Conservation (phyloP, 64 coral and sea anemone species). For the Montipora cactus region DNA sequence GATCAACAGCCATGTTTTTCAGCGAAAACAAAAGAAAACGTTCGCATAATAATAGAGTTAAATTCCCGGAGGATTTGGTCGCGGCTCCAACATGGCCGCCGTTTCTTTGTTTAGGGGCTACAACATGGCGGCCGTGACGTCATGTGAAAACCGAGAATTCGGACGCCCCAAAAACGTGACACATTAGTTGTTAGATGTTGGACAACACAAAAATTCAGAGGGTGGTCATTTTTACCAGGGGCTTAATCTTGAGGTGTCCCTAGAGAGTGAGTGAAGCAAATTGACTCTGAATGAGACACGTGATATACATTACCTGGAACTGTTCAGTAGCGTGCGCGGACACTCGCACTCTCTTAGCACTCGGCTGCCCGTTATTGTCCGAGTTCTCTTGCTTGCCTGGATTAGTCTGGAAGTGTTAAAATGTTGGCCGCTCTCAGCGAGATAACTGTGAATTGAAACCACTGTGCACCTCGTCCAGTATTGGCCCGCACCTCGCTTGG, state of each 20-base stretch:
- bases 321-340: slow-evolving; percentile 86
- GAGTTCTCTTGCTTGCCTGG: slow-evolving; percentile 97
- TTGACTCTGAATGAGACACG: slow-evolving; percentile 66
- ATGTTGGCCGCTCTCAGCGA: slow-evolving; percentile 53
- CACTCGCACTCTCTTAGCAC: slow-evolving; percentile 91
- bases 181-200: no score
- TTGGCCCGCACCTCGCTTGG: background rate
- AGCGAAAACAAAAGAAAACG: no score
- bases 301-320: slow-evolving; percentile 84
- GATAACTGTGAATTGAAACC: slow-evolving; percentile 20
- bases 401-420: slow-evolving; percentile 85
- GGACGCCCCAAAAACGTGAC: no score
- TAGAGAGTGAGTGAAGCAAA: slow-evolving; percentile 9
- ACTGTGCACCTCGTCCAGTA: slow-evolving; percentile 51
- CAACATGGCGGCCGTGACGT: no score
- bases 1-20: no score
- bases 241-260: background rate
- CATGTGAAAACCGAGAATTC: no score
- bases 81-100: no score
- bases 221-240: background rate
- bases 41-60: no score
- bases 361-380: slow-evolving; percentile 90
- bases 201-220: background rate
- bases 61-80: no score
- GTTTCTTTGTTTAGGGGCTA: no score